Evolutionary conservation across 2,888 invertebrate species (phyloP), one percentile per base, ranked within the genome.

Genomic region (Phrixothrix hirtus): DNA sequence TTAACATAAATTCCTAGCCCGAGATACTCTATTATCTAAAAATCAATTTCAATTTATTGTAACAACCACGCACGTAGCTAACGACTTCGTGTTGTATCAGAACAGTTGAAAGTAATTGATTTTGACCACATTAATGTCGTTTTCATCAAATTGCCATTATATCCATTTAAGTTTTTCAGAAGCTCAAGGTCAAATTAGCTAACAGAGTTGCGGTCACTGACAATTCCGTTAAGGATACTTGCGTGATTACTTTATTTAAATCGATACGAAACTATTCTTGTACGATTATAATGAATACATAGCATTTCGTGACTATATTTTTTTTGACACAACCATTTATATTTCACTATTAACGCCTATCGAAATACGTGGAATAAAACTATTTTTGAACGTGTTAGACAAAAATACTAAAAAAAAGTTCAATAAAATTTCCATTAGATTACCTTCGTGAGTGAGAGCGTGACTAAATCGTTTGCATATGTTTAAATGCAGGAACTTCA

Each of bases 301-400:
- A 38, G 39, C 39, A 39, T 47, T 39, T 47, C 47, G 47, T 47
- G 47, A 39, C 47, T 10, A 32, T 25, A n/a, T n/a, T 36, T 45
- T 36, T 36, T 47, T 26, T 25, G 31, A 16, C 21, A 15, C 12
- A 30, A 37, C 39, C 38, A 32, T 39, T 47, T 47, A 39, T 47
- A 47, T 39, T 47, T 39, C 12, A 32, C 38, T 29, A 39, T 45
- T 45, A 46, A 32, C 47, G 38, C 32, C 30, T 34, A 26, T 12
- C 27, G 17, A 16, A 45, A 11, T 47, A 38, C 38, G 25, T 39
- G 32, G 32, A 47, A 26, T 14, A 26, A 12, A 34, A 38, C 37
- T 34, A 37, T 39, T 21, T 25, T 17, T 45, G 17, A 32, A 30
- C 38, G 47, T 38, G 47, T 31, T 29, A 9, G 31, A 17, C 30